A percentile compares a stretch with the other conserved stretches of the same genome.
phyloP scores from a whole-genome alignment of 2,113 vertebrate species.

The Petaurus breviceps region DNA sequence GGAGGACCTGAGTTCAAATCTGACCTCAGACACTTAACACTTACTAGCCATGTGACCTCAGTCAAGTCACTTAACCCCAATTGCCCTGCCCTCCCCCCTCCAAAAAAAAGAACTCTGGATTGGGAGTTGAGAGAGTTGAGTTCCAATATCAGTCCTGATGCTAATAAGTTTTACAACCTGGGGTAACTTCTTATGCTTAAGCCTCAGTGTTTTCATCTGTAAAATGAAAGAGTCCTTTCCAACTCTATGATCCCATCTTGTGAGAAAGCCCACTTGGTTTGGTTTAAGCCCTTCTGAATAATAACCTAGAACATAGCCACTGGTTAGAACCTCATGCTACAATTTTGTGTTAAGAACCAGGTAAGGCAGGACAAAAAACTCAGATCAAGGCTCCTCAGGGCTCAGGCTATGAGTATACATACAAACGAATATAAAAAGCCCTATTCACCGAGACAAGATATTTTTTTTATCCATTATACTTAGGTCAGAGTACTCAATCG shows the following conservation, averaged over 20 bases:
- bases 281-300: not conserved
- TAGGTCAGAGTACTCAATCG: not conserved
- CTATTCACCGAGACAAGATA: constrained; percentile 23
- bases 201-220: not conserved
- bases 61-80: no score
- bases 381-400: not conserved
- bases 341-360: not conserved
- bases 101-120: not conserved
- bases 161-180: not conserved
- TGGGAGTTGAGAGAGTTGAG: not conserved
- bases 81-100: no score
- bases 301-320: not conserved
- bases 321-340: not conserved
- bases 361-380: not conserved
- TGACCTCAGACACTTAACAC: no score
- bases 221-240: not conserved
- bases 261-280: not conserved
- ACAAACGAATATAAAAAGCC: constrained; percentile 22
- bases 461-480: not conserved
- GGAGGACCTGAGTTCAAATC: no score
- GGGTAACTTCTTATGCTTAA: not conserved
- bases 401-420: constrained; percentile 32
- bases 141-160: not conserved
- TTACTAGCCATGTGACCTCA: no score
- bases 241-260: not conserved